Conservation (phyloP, 23 tunicate genomes). For the Botrylloides violaceus region DNA sequence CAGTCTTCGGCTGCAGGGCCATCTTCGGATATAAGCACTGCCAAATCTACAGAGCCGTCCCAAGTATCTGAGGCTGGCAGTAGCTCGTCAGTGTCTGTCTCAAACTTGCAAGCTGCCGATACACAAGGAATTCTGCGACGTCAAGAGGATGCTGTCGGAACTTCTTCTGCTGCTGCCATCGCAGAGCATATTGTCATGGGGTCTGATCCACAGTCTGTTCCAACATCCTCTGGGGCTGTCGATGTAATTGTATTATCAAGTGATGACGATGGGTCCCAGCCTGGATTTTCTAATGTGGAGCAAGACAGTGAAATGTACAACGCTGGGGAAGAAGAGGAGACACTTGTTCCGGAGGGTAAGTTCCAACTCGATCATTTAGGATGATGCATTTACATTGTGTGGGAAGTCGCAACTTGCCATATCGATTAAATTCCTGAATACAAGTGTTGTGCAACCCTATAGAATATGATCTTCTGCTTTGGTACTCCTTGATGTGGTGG, state of each 20-base stretch:
- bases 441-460: too few species aligned
- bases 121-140: background rate
- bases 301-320: constrained; percentile 13
- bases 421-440: too few species aligned
- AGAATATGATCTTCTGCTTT: too few species aligned
- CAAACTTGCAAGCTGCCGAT: background rate
- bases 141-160: constrained; percentile 12
- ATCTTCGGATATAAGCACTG: constrained; percentile 21
- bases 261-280: constrained; percentile 7
- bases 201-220: constrained; percentile 25
- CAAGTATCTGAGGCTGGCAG: constrained; percentile 1
- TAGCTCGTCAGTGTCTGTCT: background rate
- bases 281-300: constrained; percentile 4
- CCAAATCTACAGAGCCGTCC: background rate
- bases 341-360: background rate
- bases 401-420: too few species aligned
- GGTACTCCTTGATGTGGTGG: too few species aligned
- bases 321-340: constrained; percentile 13
- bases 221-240: constrained; percentile 43
- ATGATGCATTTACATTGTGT: background rate
- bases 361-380: background rate
- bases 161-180: background rate
- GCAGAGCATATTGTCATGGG: background rate
- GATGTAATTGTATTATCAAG: constrained; percentile 61
- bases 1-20: constrained; percentile 72